phyloP scores from a whole-genome alignment of 2,888 invertebrate genomes.

The Esperia sulphurella region DNA sequence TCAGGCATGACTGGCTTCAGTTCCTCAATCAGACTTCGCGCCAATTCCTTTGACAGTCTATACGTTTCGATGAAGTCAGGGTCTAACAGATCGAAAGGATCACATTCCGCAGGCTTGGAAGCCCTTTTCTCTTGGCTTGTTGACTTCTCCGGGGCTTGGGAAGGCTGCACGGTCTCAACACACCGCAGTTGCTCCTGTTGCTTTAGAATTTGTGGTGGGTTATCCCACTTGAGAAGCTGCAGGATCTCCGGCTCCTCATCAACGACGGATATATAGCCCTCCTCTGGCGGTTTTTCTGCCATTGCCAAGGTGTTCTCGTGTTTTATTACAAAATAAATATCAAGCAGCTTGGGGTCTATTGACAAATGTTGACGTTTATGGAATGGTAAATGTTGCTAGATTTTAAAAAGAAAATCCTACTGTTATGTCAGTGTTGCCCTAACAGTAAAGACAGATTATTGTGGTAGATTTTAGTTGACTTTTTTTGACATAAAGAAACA shows the following conservation, averaged over 20 bases:
- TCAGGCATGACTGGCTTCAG: constrained; percentile 66
- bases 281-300: constrained; percentile 70
- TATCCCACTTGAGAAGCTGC: constrained; percentile 70
- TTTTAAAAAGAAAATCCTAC: too few relatives aligned
- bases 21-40: constrained; percentile 56
- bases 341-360: constrained; percentile 1
- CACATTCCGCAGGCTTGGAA: constrained; percentile 49
- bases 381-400: too few relatives aligned
- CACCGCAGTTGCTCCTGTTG: constrained; percentile 36
- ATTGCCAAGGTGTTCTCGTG: constrained; percentile 25
- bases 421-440: too few relatives aligned
- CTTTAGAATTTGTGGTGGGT: constrained; percentile 58
- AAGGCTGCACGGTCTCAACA: constrained; percentile 30
- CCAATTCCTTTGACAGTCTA: constrained; percentile 60
- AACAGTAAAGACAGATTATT: too few relatives aligned
- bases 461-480: too few relatives aligned
- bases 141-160: constrained; percentile 28
- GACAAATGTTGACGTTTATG: constrained; percentile 1
- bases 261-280: constrained; percentile 69
- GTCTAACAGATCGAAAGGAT: constrained; percentile 63
- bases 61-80: constrained; percentile 58
- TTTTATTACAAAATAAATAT: constrained; percentile 1
- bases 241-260: constrained; percentile 71
- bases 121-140: constrained; percentile 58
- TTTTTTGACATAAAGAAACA: too few relatives aligned